These are phyloP conservation scores for Martes martes DNA, from an alignment of 2,113 vertebrate species.

Conservation along the genomic window DNA sequence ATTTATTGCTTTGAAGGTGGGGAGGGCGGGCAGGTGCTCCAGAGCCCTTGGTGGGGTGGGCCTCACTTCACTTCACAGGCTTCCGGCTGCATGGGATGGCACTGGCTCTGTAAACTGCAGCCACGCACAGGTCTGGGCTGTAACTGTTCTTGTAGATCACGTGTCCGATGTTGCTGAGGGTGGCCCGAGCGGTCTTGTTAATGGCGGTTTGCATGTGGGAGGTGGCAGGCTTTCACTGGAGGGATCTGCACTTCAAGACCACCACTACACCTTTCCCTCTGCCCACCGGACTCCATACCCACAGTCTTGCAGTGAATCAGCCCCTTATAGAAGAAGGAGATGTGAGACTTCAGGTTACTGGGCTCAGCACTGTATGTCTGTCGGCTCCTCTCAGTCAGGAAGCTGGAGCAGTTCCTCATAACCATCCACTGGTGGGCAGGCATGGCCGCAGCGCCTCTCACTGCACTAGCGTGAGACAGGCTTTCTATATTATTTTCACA, in stretches of 20 bases:
- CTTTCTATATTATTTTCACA: background rate
- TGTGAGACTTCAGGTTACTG: background rate
- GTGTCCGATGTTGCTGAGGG: conserved; percentile 87
- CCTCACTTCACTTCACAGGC: conserved; percentile 80
- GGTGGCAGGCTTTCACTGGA: conserved; percentile 85
- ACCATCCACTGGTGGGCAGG: conserved; percentile 89
- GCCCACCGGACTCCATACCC: conserved; percentile 85
- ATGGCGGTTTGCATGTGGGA: conserved; percentile 63
- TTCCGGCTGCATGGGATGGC: conserved; percentile 89
- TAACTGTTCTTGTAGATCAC: conserved; percentile 88
- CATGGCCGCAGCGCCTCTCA: conserved; percentile 68
- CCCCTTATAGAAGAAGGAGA: background rate
- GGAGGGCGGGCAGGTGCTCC: conserved; percentile 37
- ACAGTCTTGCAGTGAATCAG: conserved; percentile 87
- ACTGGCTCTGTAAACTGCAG: conserved; percentile 85
- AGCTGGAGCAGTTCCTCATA: conserved; percentile 78
- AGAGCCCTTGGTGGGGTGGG: conserved; percentile 86
- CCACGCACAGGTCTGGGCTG: conserved; percentile 41
- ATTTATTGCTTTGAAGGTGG: background rate
- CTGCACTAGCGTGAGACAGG: background rate
- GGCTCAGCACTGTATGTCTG: conserved; percentile 81
- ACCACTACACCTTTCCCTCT: conserved; percentile 88
- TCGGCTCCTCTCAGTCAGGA: conserved; percentile 84
- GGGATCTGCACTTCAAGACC: conserved; percentile 84
- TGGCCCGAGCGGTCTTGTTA: conserved; percentile 89